Conservation (phyloP, 2,113 vertebrate genomes). For the Eptesicus fuscus region DNA sequence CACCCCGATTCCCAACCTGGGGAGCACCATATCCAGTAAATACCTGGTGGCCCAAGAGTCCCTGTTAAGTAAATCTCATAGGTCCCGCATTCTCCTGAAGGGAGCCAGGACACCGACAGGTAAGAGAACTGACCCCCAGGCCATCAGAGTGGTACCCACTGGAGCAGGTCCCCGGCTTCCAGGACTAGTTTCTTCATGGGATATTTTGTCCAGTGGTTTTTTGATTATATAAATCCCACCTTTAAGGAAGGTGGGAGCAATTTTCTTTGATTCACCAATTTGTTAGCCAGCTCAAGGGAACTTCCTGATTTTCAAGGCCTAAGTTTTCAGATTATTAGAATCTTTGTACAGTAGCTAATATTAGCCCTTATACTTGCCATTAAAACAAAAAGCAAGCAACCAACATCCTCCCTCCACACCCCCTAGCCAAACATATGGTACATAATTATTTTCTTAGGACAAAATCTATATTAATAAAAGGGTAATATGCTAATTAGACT, state of each 20-base stretch:
- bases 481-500: no score
- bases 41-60: neutral
- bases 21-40: slow-evolving; percentile 29
- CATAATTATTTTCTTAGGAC: neutral
- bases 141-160: neutral
- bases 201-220: neutral
- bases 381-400: neutral
- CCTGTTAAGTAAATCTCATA: neutral
- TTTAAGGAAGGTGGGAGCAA: neutral
- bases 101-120: neutral
- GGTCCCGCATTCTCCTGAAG: neutral
- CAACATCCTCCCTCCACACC: neutral
- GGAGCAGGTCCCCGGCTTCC: neutral
- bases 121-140: neutral
- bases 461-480: neutral
- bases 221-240: neutral
- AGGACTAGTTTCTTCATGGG: neutral
- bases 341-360: neutral
- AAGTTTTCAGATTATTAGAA: neutral
- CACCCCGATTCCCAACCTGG: neutral
- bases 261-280: neutral
- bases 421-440: neutral
- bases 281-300: neutral
- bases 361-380: neutral
- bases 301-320: neutral